A percentile compares a stretch with the other conserved stretches of the same genome.
Conservation (phyloP, 2,888 invertebrate species). For the Mythimna loreyi region DNA sequence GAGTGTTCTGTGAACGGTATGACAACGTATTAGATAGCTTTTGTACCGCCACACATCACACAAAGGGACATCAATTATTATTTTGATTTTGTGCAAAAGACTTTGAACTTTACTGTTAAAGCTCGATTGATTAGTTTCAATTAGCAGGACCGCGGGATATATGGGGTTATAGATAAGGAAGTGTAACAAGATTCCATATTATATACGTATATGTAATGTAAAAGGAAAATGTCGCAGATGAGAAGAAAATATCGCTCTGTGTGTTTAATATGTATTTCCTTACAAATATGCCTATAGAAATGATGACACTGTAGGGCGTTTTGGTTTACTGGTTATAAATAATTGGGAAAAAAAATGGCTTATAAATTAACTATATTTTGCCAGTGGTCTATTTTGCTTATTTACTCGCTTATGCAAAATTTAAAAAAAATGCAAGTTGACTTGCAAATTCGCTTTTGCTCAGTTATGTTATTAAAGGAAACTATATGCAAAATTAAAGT, state of each 20-base stretch:
- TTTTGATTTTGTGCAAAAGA: neutral
- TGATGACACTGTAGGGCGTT: too few relatives aligned
- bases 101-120: constrained; percentile 21
- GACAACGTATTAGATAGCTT: constrained; percentile 4
- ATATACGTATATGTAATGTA: neutral
- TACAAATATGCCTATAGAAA: too few relatives aligned
- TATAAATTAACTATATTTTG: too few relatives aligned
- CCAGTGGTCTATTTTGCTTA: too few relatives aligned
- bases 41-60: constrained; percentile 7
- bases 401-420: too few relatives aligned
- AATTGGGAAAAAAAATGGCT: too few relatives aligned
- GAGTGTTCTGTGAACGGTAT: constrained; percentile 9
- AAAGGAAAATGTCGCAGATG: constrained; percentile 1
- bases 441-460: too few relatives aligned
- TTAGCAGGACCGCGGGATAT: constrained; percentile 1
- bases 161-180: constrained; percentile 8
- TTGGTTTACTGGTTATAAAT: too few relatives aligned
- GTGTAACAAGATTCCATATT: constrained; percentile 20
- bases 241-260: neutral
- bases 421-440: too few relatives aligned
- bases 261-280: too few relatives aligned
- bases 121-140: constrained; percentile 8
- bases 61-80: constrained; percentile 25
- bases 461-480: too few relatives aligned
- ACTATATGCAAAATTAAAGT: too few relatives aligned